Evolutionary conservation across 2,113 vertebrate genomes (phyloP), one percentile per base, ranked within the genome.

Genomic region (Hiodon tergisus): DNA sequence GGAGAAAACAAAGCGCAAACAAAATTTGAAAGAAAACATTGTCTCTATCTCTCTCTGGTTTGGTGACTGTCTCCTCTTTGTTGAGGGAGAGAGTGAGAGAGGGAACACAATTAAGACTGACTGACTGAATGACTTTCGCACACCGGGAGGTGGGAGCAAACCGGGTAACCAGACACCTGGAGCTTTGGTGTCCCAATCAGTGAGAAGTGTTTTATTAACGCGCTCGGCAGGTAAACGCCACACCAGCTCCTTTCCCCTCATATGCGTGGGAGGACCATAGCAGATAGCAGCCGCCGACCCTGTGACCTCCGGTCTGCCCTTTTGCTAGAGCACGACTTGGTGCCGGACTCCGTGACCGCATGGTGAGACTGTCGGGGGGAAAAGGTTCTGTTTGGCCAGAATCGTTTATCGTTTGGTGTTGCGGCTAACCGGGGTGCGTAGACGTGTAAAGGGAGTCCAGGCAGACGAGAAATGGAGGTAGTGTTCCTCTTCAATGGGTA

Each of bases 81-180:
- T 70, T 81, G 78, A 69, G 76, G 71, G 72, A 81, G 54, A 54
- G 69, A 51, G 71, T 9, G 76, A 77, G 61, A 51, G 74, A 72
- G 77, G 80, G 76, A 73, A 77, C 75, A 78, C 79, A 71, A 89
- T 92, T 89, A 91, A 91, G 90, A 88, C 90, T 91, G 82, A 86
- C 91, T 89, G 85, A 89, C 85, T 78, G 78, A 80, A 76, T 81
- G 89, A 79, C 85, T 88, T 90, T 90, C 90, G 87, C 84, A 83
- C 80, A 69, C 65, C 31, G 71, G 46, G 68, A 84, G 80, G 75
- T 70, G 71, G 50, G 69, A 78, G 75, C 70, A 79, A 75, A 75
- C 59, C 8, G 47, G 79, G 91, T 87, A 90, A 91, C 82, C 69
- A 68, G 84, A 91, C 80, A 80, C 90, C 73, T 74, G 77, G 59